Evolutionary conservation across 1,140 invertebrate species (phyloP).

Genomic region (Brachionus rubens): DNA sequence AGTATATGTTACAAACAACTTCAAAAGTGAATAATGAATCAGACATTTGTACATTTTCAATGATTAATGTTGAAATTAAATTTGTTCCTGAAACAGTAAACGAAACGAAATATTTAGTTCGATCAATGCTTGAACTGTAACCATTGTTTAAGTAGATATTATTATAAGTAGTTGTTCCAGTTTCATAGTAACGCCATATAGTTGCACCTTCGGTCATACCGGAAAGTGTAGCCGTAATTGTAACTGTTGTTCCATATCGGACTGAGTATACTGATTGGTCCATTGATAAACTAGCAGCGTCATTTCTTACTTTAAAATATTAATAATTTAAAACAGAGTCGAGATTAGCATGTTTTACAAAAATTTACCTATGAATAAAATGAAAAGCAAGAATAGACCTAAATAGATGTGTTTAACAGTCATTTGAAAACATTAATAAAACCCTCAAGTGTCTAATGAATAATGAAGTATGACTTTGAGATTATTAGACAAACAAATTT

Average conservation of each 20-base stretch:
- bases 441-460: no score
- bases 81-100: neutral
- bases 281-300: neutral
- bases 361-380: neutral
- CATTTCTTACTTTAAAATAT: neutral
- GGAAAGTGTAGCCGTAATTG: neutral
- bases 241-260: neutral
- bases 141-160: neutral
- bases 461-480: neutral
- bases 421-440: constrained; percentile 12
- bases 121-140: neutral
- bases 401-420: constrained; percentile 5
- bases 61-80: neutral
- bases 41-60: neutral
- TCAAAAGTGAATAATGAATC: constrained; percentile 15
- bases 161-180: neutral
- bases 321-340: neutral
- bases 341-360: neutral
- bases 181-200: constrained; percentile 16
- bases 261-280: neutral
- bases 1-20: neutral
- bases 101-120: constrained; percentile 25
- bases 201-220: neutral
- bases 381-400: neutral
- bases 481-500: neutral